These are phyloP conservation scores for Sylvietta virens DNA, from an alignment of 2,113 vertebrate genomes.

Conservation along the genomic window DNA sequence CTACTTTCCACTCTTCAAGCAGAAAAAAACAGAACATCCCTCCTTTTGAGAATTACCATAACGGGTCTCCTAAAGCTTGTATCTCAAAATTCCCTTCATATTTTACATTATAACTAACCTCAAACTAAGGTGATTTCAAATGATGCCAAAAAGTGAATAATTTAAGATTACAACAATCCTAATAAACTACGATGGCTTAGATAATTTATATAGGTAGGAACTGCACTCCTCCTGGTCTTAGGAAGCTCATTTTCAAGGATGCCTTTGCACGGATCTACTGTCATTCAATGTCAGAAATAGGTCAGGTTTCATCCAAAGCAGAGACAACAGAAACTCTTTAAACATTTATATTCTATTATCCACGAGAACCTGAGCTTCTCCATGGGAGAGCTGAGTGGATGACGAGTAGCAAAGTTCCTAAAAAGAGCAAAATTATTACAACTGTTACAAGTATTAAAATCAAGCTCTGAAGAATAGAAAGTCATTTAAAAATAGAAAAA, in stretches of 20 bases:
- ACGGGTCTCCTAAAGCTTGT: not conserved
- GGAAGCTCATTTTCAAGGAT: not conserved
- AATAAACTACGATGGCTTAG: not conserved
- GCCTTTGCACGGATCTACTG: not conserved
- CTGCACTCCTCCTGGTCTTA: not conserved
- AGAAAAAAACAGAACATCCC: not conserved
- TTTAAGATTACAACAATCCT: not conserved
- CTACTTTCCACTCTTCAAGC: not conserved
- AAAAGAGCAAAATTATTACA: not conserved
- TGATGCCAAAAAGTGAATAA: not conserved
- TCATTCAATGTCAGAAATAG: not conserved
- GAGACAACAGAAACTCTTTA: not conserved
- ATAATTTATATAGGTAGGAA: not conserved
- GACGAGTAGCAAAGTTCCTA: not conserved
- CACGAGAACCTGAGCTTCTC: not conserved
- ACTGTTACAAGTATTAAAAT: not conserved
- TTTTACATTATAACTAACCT: not conserved
- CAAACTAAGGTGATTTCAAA: not conserved
- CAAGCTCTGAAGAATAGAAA: not conserved
- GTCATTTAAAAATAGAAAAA: too few relatives aligned
- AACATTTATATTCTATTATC: not conserved
- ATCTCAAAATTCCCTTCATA: not conserved
- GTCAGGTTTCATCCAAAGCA: not conserved
- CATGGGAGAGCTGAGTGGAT: accelerated
- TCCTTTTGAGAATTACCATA: not conserved